These are phyloP conservation scores for Cosmorhoe ocellata DNA, from an alignment of 2,888 invertebrate genomes.

Conservation along the genomic window DNA sequence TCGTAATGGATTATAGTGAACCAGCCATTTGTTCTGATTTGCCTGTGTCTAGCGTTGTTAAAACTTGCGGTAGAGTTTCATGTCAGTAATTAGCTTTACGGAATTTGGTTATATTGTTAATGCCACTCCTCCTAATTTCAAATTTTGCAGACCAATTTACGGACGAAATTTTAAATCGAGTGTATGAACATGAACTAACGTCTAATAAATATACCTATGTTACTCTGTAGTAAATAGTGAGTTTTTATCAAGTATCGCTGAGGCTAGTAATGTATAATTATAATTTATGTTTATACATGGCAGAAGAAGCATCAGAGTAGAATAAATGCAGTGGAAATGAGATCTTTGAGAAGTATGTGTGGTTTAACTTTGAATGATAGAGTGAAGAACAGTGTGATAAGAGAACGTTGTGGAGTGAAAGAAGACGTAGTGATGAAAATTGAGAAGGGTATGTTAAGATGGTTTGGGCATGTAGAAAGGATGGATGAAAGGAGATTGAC, in stretches of 20 bases:
- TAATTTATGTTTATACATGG: too few relatives aligned
- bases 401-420: too few relatives aligned
- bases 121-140: constrained; percentile 52
- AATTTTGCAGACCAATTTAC: constrained; percentile 54
- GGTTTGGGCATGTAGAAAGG: too few relatives aligned
- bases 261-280: too few relatives aligned
- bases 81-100: constrained; percentile 68
- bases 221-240: neutral
- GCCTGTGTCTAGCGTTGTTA: constrained; percentile 41
- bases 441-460: too few relatives aligned
- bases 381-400: too few relatives aligned
- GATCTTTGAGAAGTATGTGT: too few relatives aligned
- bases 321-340: too few relatives aligned
- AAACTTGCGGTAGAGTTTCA: constrained; percentile 62
- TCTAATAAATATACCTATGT: constrained; percentile 10
- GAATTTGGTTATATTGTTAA: constrained; percentile 64
- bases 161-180: constrained; percentile 53
- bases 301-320: too few relatives aligned
- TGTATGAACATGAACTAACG: constrained; percentile 25
- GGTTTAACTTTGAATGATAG: too few relatives aligned
- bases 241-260: neutral
- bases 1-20: neutral
- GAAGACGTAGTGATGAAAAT: too few relatives aligned
- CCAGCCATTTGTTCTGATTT: neutral
- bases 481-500: too few relatives aligned